Evolutionary conservation across 2,797 vertebrate genomes (phyloP).

Genomic region (Pampus argenteus): DNA sequence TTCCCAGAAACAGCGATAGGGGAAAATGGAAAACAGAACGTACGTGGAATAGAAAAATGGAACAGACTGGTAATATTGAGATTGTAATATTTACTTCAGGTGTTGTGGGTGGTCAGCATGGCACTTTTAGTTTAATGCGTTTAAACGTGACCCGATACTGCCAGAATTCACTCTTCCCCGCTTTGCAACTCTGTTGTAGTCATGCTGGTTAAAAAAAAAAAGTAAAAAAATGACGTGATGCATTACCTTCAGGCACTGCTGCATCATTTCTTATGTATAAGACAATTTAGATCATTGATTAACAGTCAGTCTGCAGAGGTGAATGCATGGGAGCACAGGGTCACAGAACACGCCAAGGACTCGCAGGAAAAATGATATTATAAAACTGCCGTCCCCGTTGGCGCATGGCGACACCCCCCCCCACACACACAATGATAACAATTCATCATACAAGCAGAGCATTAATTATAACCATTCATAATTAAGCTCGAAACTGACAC

Average conservation of each 20-base stretch:
- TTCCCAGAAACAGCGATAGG: too few species aligned
- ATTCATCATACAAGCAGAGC: conserved; percentile 61
- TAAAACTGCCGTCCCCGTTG: conserved; percentile 28
- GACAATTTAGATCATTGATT: conserved; percentile 68
- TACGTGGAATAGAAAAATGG: too few species aligned
- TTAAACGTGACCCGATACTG: conserved; percentile 8
- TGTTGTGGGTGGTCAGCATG: too few species aligned
- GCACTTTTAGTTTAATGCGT: too few species aligned
- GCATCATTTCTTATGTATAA: conserved; percentile 60
- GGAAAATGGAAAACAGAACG: too few species aligned
- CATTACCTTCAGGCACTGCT: conserved; percentile 41
- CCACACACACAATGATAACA: conserved; percentile 45
- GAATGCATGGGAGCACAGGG: conserved; percentile 24
- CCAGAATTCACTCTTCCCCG: conserved; percentile 4
- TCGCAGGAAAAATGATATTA: conserved; percentile 51
- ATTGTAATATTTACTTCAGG: too few species aligned
- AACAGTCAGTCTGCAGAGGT: conserved; percentile 39
- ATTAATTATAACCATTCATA: conserved; percentile 71
- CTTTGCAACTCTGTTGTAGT: background rate
- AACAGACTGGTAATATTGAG: too few species aligned
- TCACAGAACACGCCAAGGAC: conserved; percentile 50
- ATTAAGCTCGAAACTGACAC: conserved; percentile 61
- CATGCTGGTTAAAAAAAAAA: background rate
- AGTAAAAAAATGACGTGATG: too few species aligned
- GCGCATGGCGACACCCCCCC: conserved; percentile 23